Evolutionary conservation across 2,113 vertebrate genomes (phyloP).

Genomic region (Microtus ochrogaster): DNA sequence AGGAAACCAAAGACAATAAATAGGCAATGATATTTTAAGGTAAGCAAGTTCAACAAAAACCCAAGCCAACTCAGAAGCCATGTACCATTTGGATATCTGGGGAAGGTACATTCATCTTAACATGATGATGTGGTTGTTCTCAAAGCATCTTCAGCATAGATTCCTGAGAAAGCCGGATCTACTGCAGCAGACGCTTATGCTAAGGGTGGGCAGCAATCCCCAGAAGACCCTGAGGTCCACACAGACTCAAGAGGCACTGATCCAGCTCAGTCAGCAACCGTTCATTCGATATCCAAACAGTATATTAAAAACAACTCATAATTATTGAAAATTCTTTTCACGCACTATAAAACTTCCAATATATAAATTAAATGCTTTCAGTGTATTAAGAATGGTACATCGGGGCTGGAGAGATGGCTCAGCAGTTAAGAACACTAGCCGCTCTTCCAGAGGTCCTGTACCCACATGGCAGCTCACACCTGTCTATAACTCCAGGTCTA

Average conservation of each 20-base stretch:
- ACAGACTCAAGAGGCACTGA: not conserved
- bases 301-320: not conserved
- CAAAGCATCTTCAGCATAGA: constrained; percentile 9
- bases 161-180: not conserved
- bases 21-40: not conserved
- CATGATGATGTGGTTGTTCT: not conserved
- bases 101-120: constrained; percentile 9
- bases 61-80: not conserved
- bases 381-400: not conserved
- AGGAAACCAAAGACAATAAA: constrained; percentile 47
- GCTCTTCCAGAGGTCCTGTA: too few relatives aligned
- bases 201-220: not conserved
- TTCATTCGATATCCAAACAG: not conserved
- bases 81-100: not conserved
- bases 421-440: too few relatives aligned
- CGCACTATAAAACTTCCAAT: not conserved
- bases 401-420: too few relatives aligned
- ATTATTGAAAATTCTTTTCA: constrained; percentile 18
- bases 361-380: constrained; percentile 9
- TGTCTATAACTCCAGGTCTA: too few relatives aligned
- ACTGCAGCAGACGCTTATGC: not conserved
- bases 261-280: not conserved
- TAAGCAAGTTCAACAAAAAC: constrained; percentile 1
- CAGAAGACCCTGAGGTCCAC: not conserved
- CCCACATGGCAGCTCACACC: too few relatives aligned